Evolutionary conservation across 2,888 invertebrate species (phyloP), one percentile per base, ranked within the genome.

Genomic region (Apotomis betuletana): DNA sequence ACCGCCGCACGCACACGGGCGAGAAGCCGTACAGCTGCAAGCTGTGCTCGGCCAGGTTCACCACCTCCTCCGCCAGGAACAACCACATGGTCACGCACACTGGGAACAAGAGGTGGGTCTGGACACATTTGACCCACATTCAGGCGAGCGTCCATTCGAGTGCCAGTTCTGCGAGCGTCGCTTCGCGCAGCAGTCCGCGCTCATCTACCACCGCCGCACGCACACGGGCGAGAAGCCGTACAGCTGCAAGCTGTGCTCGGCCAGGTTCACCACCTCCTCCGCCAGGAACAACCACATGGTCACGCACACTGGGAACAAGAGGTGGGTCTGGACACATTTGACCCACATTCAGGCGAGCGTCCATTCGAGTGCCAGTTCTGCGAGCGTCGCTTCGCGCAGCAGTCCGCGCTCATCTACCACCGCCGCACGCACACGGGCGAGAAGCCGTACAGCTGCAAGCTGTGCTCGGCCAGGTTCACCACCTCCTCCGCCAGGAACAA

Each of bases 151-250:
- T n/a, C 94, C 94, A 0, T 94, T 86, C 84, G 91, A 92, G 79
- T 94, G 94, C 69, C 87, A 86, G 80, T 91, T 80, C 84, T 94
- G 94, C 82, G 82, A 85, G 76, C 92, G 93, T 12, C 89, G 89
- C 73, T 94, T 94, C 86, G 92, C 94, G 38, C 94, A 94, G 80
- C 93, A 94, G 79, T 93, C 93, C 0, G 94, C 94, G 9, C 83
- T 94, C 41, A 93, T 94, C 81, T 94, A 94, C 85, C 94, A 94
- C 85, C 85, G 88, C 6, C 89, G 94, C 74, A 94, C 92, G 74
- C 94, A 94, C 87, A 94, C 94, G 0, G 94, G 94, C 5, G 94
- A 94, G 84, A 93, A 93, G 82, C 94, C 94, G 0, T 94, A 91
- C 87, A 79, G 81, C 77, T 94, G 94, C 86, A 93, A 91, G 82